Evolutionary conservation across 2,888 invertebrate genomes (phyloP), one percentile per base, ranked within the genome.

Genomic region (Eremobia ochroleuca): DNA sequence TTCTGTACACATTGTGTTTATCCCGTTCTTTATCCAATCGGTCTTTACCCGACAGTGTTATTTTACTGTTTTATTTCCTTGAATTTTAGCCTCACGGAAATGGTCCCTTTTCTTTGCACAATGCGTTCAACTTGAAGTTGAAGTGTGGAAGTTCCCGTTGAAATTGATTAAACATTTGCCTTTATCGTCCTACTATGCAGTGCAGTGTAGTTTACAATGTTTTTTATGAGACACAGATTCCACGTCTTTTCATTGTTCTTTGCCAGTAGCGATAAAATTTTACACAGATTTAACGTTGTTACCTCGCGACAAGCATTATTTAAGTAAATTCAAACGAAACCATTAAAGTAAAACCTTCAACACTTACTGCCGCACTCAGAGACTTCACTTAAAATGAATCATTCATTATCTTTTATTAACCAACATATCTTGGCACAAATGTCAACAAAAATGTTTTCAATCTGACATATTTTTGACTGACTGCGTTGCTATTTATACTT

Each of bases 1-100:
- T 83, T 75, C 78, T 81, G 58, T 46, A 64, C 40, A 61, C 40
- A 58, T 58, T 71, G n/a, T n/a, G n/a, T 64, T 49, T 40, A 21
- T 58, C 49, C 52, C 76, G 66, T 77, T 82, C 83, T 88, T 83
- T 78, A 87, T 87, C 85, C 87, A 88, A 90, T 90, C 88, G 86
- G 73, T 85, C 85, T 79, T 69, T 73, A 75, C 81, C 74, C 76
- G 74, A 81, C 82, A 79, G 58, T 81, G 83, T 86, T 86, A 86
- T 85, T 87, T 79, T 79, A 85, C 85, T 64, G 79, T 82, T 88
- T 84, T 86, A 82, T 87, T 87, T 84, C 76, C 82, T 79, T 83
- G 81, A 87, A 87, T 88, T 88, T 81, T 83, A 70, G 79, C 84
- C 76, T 87, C 83, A 79, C 85, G 83, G 73, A 84, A 79, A 84